Conservation (phyloP, 2,797 vertebrate genomes). For the Balearica regulorum region DNA sequence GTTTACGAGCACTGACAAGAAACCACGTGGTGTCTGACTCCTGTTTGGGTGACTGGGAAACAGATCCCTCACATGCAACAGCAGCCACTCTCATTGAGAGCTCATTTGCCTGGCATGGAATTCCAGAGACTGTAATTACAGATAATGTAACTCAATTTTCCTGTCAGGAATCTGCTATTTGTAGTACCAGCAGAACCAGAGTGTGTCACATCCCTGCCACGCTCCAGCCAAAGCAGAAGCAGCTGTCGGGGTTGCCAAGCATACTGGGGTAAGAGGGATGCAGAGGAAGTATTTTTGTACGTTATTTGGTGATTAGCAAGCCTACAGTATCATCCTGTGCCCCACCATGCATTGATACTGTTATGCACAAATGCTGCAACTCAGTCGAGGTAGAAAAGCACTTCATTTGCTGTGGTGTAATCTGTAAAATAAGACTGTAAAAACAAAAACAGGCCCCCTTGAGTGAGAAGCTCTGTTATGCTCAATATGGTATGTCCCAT, state of each 20-base stretch:
- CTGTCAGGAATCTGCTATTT: constrained; percentile 53
- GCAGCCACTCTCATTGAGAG: background rate
- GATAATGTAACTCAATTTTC: constrained; percentile 58
- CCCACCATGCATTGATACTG: background rate
- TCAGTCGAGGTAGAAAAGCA: background rate
- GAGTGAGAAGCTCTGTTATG: background rate
- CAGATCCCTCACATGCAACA: constrained; percentile 2
- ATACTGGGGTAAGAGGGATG: background rate
- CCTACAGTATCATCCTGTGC: background rate
- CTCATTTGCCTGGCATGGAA: constrained; percentile 49
- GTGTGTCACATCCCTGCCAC: constrained; percentile 29
- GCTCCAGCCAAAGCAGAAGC: constrained; percentile 51
- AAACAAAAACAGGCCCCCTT: background rate
- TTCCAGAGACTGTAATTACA: constrained; percentile 52
- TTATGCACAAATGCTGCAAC: background rate
- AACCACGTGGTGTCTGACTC: background rate
- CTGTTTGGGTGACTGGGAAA: constrained; percentile 22
- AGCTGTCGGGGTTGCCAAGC: background rate
- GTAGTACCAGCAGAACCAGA: constrained; percentile 33
- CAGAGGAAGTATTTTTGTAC: background rate
- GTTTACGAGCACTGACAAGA: background rate
- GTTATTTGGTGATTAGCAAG: background rate
- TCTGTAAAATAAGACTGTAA: background rate
- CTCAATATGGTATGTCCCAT: background rate
- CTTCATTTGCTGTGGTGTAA: background rate